Conservation (phyloP, 2,797 vertebrate genomes). For the Muscicapa striata region DNA sequence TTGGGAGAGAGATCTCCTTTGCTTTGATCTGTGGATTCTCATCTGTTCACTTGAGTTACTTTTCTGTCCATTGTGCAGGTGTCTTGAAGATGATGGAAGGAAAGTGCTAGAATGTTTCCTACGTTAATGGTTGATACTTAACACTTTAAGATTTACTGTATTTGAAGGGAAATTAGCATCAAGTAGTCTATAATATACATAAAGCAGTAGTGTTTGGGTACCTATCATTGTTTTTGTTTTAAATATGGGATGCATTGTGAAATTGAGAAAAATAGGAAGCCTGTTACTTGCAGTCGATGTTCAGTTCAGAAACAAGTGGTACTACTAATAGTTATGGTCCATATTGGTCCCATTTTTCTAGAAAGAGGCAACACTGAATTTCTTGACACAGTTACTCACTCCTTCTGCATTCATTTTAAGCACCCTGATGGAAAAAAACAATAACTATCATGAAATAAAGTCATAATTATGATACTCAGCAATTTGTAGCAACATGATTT, state of each 20-base stretch:
- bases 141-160: background rate
- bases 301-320: background rate
- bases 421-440: background rate
- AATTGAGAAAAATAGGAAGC: background rate
- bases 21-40: conserved; percentile 38
- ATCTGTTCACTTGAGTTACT: background rate
- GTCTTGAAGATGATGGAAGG: background rate
- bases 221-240: background rate
- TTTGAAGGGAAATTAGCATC: background rate
- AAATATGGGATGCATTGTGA: background rate
- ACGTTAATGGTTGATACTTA: background rate
- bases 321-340: background rate
- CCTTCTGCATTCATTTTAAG: conserved; percentile 18
- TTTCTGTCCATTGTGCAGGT: background rate
- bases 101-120: background rate
- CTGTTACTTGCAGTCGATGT: background rate
- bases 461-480: background rate
- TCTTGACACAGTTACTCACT: background rate
- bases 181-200: background rate
- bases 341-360: background rate
- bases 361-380: conserved; percentile 13
- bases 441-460: background rate
- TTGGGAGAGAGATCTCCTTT: background rate
- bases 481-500: background rate
- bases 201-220: background rate